These are phyloP conservation scores for Salvelinus sp. DNA, from an alignment of 2,113 vertebrate species.

Conservation along the genomic window DNA sequence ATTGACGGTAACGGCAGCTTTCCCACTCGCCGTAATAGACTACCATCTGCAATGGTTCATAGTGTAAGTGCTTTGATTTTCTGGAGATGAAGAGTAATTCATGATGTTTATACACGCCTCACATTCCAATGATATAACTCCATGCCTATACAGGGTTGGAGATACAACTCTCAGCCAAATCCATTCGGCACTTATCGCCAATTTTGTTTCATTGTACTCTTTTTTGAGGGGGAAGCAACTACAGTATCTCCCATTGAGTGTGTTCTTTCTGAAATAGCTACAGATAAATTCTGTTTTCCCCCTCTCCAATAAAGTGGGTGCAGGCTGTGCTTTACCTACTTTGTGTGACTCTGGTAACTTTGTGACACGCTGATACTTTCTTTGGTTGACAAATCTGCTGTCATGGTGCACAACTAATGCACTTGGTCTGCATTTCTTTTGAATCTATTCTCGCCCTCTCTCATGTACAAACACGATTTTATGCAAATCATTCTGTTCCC, in stretches of 20 bases:
- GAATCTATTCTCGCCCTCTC: too few species aligned
- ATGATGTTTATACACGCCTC: conserved; percentile 55
- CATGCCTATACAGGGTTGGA: conserved; percentile 10
- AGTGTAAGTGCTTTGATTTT: conserved; percentile 61
- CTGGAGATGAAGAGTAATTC: conserved; percentile 59
- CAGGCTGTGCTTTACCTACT: neutral
- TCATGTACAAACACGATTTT: too few species aligned
- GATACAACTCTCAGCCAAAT: conserved; percentile 5
- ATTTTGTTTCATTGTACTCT: too few species aligned
- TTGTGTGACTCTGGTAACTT: neutral
- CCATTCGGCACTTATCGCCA: neutral
- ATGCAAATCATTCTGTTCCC: too few species aligned
- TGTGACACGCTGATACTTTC: neutral
- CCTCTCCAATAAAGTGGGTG: neutral
- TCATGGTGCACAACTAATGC: too few species aligned
- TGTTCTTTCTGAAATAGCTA: too few species aligned
- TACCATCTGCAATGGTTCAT: conserved; percentile 43
- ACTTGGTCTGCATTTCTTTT: too few species aligned
- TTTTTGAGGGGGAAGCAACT: neutral
- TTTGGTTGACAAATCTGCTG: too few species aligned
- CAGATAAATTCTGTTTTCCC: too few species aligned
- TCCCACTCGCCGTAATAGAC: too few species aligned
- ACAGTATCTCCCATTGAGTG: neutral
- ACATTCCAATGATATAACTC: conserved; percentile 41
- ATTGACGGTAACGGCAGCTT: too few species aligned